Conservation (phyloP, 2,888 invertebrate species). For the Pollenia angustigena region DNA sequence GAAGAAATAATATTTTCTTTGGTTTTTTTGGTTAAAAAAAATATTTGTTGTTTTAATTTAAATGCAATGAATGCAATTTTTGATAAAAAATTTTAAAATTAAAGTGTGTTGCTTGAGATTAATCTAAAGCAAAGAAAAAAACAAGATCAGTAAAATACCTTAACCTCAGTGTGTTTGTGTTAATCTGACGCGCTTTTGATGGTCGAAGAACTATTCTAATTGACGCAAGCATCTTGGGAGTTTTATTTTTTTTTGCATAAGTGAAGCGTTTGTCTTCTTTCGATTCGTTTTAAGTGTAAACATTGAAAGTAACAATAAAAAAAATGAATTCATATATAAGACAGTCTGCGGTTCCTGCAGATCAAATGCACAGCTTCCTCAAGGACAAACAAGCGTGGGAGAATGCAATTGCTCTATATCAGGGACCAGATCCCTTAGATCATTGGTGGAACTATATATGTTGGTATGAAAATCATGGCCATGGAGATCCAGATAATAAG, state of each 20-base stretch:
- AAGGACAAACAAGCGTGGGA: slow-evolving; percentile 89
- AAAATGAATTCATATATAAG: slow-evolving; percentile 77
- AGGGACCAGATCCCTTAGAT: slow-evolving; percentile 94
- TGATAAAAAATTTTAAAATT: slow-evolving; percentile 42
- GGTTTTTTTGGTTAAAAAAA: slow-evolving; percentile 68
- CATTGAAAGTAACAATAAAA: neutral
- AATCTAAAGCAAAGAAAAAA: neutral
- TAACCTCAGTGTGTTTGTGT: slow-evolving; percentile 20
- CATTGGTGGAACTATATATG: slow-evolving; percentile 95
- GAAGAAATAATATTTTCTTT: slow-evolving; percentile 71
- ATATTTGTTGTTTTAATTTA: slow-evolving; percentile 69
- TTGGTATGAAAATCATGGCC: slow-evolving; percentile 94
- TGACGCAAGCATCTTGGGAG: slow-evolving; percentile 50
- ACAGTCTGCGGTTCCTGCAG: slow-evolving; percentile 74
- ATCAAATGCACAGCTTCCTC: slow-evolving; percentile 82
- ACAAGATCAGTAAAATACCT: neutral
- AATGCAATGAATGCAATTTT: slow-evolving; percentile 62
- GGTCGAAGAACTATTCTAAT: slow-evolving; percentile 33
- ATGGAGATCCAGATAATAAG: slow-evolving; percentile 94
- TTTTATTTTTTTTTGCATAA: slow-evolving; percentile 46
- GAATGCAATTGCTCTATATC: slow-evolving; percentile 91
- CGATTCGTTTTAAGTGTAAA: slow-evolving; percentile 1
- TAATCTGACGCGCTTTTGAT: slow-evolving; percentile 58
- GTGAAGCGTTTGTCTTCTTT: neutral
- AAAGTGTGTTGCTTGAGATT: neutral